Conservation (phyloP, 1,140 invertebrate genomes). For the Calosoma granatense region DNA sequence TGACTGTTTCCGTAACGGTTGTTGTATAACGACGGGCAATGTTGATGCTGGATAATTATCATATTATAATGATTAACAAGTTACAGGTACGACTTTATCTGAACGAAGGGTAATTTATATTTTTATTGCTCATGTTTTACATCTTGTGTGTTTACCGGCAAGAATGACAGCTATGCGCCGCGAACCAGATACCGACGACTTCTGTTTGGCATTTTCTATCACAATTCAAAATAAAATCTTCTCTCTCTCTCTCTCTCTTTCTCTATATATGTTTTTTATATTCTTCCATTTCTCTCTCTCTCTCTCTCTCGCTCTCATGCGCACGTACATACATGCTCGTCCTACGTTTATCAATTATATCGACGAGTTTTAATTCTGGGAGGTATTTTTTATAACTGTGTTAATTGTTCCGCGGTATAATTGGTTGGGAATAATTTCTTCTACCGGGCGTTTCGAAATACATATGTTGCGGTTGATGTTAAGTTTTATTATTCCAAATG, state of each 20-base stretch:
- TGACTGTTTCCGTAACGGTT: no score
- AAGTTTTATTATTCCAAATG: no score
- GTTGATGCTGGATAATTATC: background rate
- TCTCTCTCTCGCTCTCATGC: background rate
- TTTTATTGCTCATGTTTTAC: background rate
- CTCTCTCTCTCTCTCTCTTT: background rate
- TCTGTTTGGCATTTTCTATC: slow-evolving; percentile 1
- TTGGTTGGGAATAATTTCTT: slow-evolving; percentile 2
- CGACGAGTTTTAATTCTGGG: background rate
- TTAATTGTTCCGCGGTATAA: slow-evolving; percentile 2
- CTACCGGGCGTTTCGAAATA: slow-evolving; percentile 5
- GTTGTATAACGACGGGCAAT: no score
- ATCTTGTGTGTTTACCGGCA: background rate
- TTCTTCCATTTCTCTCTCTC: no score
- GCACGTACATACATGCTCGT: no score
- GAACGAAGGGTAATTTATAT: background rate
- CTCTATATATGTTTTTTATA: background rate
- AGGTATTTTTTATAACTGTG: slow-evolving; percentile 9
- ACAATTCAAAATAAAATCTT: background rate
- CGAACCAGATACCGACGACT: no score
- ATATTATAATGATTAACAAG: background rate
- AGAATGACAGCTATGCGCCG: background rate
- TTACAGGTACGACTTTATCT: background rate
- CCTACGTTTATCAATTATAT: background rate
- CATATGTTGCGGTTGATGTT: no score